Evolutionary conservation across 2,888 invertebrate species (phyloP).

Genomic region (Macrosiphum euphorbiae): DNA sequence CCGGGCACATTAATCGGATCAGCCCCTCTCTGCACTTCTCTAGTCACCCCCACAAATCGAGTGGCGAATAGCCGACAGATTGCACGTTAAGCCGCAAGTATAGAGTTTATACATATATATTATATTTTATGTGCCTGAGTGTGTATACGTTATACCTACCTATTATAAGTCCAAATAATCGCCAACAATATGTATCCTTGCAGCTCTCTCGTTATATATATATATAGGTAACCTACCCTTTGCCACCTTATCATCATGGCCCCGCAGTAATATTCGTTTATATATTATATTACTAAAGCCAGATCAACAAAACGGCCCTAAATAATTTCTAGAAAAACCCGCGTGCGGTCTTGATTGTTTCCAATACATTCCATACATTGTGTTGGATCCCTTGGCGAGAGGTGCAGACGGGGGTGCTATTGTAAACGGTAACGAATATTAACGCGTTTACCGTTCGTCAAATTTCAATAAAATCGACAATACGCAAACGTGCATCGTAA

Average conservation of each 20-base stretch:
- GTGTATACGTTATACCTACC: background rate
- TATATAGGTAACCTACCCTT: background rate
- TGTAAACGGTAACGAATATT: slow-evolving; percentile 1
- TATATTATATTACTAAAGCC: background rate
- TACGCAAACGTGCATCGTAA: background rate
- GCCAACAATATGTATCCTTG: slow-evolving; percentile 34
- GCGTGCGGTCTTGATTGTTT: background rate
- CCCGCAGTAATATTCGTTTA: background rate
- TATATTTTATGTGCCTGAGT: background rate
- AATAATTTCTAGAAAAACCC: slow-evolving; percentile 14
- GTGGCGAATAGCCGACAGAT: slow-evolving; percentile 55
- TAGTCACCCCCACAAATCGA: background rate
- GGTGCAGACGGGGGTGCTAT: background rate
- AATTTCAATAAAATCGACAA: background rate
- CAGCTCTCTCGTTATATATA: background rate
- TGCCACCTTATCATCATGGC: background rate
- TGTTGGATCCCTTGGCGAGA: too few species aligned
- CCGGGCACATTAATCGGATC: slow-evolving; percentile 61
- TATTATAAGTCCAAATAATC: slow-evolving; percentile 55
- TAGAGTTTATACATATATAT: background rate
- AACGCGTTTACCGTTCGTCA: slow-evolving; percentile 22
- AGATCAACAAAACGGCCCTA: background rate
- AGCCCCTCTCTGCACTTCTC: background rate
- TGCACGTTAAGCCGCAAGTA: slow-evolving; percentile 50
- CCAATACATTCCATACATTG: background rate